Evolutionary conservation across 2,113 vertebrate genomes (phyloP), one percentile per base, ranked within the genome.

Genomic region (Caracal caracal): DNA sequence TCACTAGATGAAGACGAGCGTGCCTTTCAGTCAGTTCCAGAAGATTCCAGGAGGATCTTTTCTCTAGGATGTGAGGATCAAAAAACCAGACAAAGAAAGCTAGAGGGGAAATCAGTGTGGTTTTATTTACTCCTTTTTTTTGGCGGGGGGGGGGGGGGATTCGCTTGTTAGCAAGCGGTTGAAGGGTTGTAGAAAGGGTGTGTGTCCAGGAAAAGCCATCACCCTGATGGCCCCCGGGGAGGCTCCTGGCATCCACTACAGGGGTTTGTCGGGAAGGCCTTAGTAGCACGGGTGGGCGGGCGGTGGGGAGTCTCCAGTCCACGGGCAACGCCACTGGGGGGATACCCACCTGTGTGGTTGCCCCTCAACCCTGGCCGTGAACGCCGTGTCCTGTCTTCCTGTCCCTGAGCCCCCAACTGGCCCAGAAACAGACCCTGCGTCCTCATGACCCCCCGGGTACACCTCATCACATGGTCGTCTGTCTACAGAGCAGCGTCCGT

Each of bases 391-490:
- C 66, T 16, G 17, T n/a, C 9, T 10, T 22, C 8, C n/a, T 22
- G 10, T 70, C 10, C 4, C 2, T 10, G n/a, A 22, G n/a, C 3
- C 19, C 19, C 19, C 8, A 37, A 22, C n/a, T 1, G 4, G 19
- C 68, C 68, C 4, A 37, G 9, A 70, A 70, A 4, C 68, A 20
- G 19, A 22, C n/a, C 9, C 3, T n/a, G 1, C 17, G 19, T 37
- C 68, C 68, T 70, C 0, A 2, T 22, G 5, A 35, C 4, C 4
- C 1, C 19, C 33, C 17, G 15, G 15, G 2, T 6, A 66, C 30
- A 16, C 30, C 15, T 68, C 17, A 0, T 68, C 17, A 9, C 66
- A 11, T 19, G 16, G 68, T 5, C 2, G 9, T 22, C 17, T 9
- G 4, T 19, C n/a, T 10, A 70, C n/a, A 10, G 68, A 22, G 19